These are phyloP conservation scores for Bucco capensis DNA, from an alignment of 2,113 vertebrate genomes.

Conservation along the genomic window DNA sequence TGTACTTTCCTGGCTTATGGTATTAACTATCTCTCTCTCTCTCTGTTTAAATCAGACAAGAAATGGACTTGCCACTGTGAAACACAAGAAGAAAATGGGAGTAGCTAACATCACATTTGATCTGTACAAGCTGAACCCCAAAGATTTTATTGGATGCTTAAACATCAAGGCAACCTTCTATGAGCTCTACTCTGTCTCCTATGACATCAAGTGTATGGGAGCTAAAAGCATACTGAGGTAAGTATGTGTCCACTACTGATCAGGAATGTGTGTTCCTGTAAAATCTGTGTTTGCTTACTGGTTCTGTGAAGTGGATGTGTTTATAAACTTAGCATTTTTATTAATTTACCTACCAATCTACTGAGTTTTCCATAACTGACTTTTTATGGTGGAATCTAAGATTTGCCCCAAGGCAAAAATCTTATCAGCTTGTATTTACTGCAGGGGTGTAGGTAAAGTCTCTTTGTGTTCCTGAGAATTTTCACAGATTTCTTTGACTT, in stretches of 20 bases:
- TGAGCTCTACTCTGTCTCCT: slow-evolving; percentile 82
- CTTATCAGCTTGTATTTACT: background rate
- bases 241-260: background rate
- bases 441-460: background rate
- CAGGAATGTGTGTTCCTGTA: fast-evolving
- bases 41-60: slow-evolving; percentile 32
- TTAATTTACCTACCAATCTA: background rate
- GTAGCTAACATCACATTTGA: slow-evolving; percentile 84
- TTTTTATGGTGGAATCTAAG: background rate
- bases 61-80: background rate
- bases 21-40: background rate
- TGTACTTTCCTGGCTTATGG: background rate
- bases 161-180: slow-evolving; percentile 81
- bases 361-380: too few species aligned
- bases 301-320: background rate
- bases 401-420: background rate
- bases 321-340: background rate
- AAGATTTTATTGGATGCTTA: slow-evolving; percentile 84
- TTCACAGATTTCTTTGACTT: background rate
- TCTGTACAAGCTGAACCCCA: slow-evolving; percentile 82
- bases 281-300: background rate
- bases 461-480: background rate
- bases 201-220: slow-evolving; percentile 78
- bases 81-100: slow-evolving; percentile 72
- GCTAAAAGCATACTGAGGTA: slow-evolving; percentile 77